phyloP scores from a whole-genome alignment of 92 coral and sea anemone genomes.

The Zoanthus sansibaricus region DNA sequence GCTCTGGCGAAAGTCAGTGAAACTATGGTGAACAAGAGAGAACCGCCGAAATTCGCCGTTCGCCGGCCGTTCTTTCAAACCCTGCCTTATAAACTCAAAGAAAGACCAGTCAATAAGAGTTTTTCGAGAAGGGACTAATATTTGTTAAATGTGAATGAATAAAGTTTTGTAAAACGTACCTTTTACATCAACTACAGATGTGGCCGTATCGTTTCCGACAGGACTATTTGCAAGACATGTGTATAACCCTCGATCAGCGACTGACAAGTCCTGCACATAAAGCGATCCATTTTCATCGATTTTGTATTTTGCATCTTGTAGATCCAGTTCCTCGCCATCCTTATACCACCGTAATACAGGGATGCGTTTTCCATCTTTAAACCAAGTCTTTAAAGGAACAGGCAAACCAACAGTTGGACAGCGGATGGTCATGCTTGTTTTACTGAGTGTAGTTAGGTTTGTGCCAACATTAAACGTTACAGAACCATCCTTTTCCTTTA shows the following conservation, averaged over 20 bases:
- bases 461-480: constrained; percentile 43
- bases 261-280: constrained; percentile 24
- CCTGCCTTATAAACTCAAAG: too few relatives aligned
- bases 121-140: too few relatives aligned
- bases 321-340: constrained; percentile 7
- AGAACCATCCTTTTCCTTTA: constrained; percentile 12
- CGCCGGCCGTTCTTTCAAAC: too few relatives aligned
- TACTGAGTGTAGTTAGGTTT: constrained; percentile 60
- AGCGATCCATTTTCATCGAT: constrained; percentile 35
- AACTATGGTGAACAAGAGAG: too few relatives aligned
- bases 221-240: constrained; percentile 73
- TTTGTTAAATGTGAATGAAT: too few relatives aligned
- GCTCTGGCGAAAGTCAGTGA: too few relatives aligned
- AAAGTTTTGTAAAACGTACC: constrained; percentile 49
- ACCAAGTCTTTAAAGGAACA: constrained; percentile 74
- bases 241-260: constrained; percentile 69
- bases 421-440: constrained; percentile 70
- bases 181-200: constrained; percentile 55
- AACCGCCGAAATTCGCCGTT: too few relatives aligned
- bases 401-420: constrained; percentile 84
- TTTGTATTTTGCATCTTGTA: constrained; percentile 18
- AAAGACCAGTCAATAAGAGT: too few relatives aligned
- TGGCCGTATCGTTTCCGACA: constrained; percentile 62
- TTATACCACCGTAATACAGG: constrained; percentile 35
- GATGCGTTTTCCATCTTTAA: constrained; percentile 61